Evolutionary conservation across 2,113 vertebrate species (phyloP), one percentile per base, ranked within the genome.

Genomic region (Ariopsis seemanni): DNA sequence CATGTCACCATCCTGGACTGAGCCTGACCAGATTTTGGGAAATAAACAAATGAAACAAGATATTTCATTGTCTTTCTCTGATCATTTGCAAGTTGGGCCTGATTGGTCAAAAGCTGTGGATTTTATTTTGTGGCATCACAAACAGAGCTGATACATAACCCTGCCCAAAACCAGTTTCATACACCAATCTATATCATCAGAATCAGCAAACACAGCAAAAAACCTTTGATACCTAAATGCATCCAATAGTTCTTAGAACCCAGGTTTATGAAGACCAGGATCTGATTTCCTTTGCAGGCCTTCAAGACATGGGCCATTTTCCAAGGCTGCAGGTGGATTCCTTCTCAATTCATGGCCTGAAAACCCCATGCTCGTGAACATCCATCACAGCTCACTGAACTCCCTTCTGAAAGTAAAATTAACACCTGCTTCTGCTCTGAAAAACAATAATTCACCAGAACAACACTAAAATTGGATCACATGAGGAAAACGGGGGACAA

Each of bases 381-480:
- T 95, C 95, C 94, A 95, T 96, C 94, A 95, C 90, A 90, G 83
- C 85, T 90, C 93, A 96, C 95, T 96, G 94, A 89, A 91, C 94
- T 93, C 42, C 94, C 94, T 90, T 93, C 94, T 96, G 94, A 93
- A 92, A 95, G 95, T 95, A 97, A 97, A 97, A 97, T 96, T 94
- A 97, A 96, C 96, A 97, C 95, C 95, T 83, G 90, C 91, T 6
- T 71, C 67, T 34, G 67, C 67, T 83, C 90, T 20, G 55, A 42
- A 42, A 42, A 42, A 42, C 42, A 42, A 42, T 42, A 42, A 42
- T 42, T 42, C 42, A 42, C 2, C 42, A 42, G 42, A 42, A 42
- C 42, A 42, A 42, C 42, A 42, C 42, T 42, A 42, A 42, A 42
- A 42, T 42, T 42, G 42, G 42, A 42, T 42, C 42, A 42, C 42